Conservation (phyloP, 92 coral and sea anemone species). For the Porites cylindrica region DNA sequence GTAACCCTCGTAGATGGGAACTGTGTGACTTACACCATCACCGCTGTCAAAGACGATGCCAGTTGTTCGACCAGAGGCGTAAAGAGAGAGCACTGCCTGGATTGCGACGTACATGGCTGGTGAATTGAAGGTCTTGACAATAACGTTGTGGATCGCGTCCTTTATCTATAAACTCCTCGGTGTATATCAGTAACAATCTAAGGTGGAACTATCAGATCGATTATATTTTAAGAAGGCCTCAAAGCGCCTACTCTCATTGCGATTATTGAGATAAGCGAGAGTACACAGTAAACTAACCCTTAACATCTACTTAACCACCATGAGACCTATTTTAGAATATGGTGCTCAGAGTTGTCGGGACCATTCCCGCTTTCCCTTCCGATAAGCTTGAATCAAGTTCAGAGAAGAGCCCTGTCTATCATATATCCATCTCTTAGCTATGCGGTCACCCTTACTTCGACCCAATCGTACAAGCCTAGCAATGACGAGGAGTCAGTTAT, state of each 20-base stretch:
- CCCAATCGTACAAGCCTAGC: too few relatives aligned
- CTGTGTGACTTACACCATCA: constrained; percentile 95
- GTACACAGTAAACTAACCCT: constrained; percentile 24
- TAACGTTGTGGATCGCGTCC: constrained; percentile 1
- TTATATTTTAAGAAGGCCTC: constrained; percentile 44
- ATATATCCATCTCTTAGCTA: too few relatives aligned
- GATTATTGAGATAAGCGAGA: constrained; percentile 47
- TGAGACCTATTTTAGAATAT: neutral
- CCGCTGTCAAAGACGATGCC: constrained; percentile 93
- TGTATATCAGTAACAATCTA: constrained; percentile 23
- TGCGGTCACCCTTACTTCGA: too few relatives aligned
- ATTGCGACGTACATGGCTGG: constrained; percentile 92
- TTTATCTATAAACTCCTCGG: neutral
- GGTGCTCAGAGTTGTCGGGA: constrained; percentile 54
- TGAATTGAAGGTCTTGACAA: constrained; percentile 65
- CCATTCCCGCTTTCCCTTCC: constrained; percentile 49
- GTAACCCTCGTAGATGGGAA: constrained; percentile 89
- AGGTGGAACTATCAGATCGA: constrained; percentile 52
- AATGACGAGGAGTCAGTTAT: too few relatives aligned
- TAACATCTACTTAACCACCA: constrained; percentile 9
- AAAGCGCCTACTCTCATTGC: constrained; percentile 41
- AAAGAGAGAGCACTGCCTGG: constrained; percentile 87
- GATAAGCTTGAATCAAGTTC: constrained; percentile 38
- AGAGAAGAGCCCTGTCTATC: too few relatives aligned
- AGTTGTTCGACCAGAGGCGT: constrained; percentile 92